phyloP scores from a whole-genome alignment of 2,113 vertebrate genomes.

The Triplophysa siluroides region DNA sequence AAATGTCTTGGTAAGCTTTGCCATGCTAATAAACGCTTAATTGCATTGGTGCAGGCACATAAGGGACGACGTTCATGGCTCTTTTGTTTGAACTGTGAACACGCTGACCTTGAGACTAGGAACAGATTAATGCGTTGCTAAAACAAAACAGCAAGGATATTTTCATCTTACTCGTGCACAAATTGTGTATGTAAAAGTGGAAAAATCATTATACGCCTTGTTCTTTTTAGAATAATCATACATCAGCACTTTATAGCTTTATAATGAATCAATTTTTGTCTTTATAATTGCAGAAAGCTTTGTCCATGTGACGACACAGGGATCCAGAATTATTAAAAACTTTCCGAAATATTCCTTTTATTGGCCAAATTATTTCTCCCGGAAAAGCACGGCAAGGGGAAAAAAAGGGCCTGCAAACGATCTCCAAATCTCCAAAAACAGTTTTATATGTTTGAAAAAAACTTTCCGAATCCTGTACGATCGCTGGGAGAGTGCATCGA shows the following conservation, averaged over 20 bases:
- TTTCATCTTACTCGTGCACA: not conserved
- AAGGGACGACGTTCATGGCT: slow-evolving; percentile 6
- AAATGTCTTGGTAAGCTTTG: not conserved
- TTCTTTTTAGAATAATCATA: not conserved
- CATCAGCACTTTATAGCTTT: not conserved
- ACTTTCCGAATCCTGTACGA: too few species aligned
- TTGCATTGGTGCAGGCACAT: not conserved
- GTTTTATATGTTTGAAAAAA: too few species aligned
- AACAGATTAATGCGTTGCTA: not conserved
- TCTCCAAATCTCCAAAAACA: too few species aligned
- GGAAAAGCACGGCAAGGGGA: too few species aligned
- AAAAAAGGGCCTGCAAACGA: too few species aligned
- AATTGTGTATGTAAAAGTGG: not conserved
- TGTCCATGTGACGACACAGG: too few species aligned
- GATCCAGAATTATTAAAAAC: too few species aligned
- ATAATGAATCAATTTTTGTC: not conserved
- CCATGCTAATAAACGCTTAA: slow-evolving; percentile 15
- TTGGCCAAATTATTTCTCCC: too few species aligned
- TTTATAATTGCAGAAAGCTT: too few species aligned
- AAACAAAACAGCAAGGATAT: slow-evolving; percentile 11
- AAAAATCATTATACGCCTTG: not conserved
- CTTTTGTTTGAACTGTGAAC: slow-evolving; percentile 21
- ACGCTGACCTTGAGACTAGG: slow-evolving; percentile 31
- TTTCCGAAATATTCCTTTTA: too few species aligned
- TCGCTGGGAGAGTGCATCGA: too few species aligned